These are phyloP conservation scores for Equus przewalskii DNA, from an alignment of 2,113 vertebrate genomes.

Conservation along the genomic window DNA sequence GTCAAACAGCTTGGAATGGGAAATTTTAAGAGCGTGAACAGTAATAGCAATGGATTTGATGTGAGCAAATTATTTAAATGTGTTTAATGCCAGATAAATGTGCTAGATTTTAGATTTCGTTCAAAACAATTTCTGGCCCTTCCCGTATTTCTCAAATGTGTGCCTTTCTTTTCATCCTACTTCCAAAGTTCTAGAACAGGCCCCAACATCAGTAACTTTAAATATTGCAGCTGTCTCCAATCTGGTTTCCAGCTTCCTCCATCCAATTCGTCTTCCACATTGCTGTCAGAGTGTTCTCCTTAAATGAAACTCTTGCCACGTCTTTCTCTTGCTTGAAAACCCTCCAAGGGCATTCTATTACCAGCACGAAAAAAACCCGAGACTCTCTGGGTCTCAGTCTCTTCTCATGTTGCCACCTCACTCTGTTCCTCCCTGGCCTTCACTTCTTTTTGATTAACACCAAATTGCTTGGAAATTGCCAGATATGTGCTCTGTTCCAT, in stretches of 20 bases:
- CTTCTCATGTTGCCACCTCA: no score
- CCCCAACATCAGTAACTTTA: background rate
- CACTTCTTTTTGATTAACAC: accelerated
- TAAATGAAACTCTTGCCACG: background rate
- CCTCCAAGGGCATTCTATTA: background rate
- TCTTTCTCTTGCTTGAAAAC: background rate
- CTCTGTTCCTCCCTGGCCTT: background rate
- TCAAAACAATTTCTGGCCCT: background rate
- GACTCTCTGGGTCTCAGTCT: no score
- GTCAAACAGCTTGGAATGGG: background rate
- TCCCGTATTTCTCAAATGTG: background rate
- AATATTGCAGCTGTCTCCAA: accelerated
- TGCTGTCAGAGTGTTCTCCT: background rate
- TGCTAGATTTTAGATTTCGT: background rate
- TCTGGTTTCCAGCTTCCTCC: background rate
- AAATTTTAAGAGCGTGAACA: accelerated
- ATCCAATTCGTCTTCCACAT: background rate
- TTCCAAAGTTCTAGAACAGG: background rate
- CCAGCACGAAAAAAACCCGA: background rate
- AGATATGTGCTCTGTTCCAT: background rate
- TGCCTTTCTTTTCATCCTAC: background rate
- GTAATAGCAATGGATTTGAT: background rate
- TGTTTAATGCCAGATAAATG: background rate
- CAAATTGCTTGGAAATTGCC: background rate
- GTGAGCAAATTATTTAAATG: background rate